Base-by-base conservation (phyloP, 2,797 vertebrate genomes). In the Sciurus carolinensis region DNA sequence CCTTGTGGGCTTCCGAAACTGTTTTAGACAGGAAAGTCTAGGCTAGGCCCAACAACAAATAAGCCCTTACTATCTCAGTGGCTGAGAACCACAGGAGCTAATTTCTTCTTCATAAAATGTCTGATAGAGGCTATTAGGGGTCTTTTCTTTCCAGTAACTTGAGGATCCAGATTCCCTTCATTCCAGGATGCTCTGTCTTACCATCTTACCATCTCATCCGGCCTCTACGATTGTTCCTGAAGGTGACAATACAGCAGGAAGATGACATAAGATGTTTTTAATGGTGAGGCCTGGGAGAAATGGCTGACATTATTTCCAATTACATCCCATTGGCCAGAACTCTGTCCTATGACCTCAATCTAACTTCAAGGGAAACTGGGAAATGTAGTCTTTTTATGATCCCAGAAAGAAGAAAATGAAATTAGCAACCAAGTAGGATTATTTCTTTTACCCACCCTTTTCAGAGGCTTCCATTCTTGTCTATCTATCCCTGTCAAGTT, bases 301-400 rank as follows among this genome's bases (percentile, higher is more conserved):
- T 39, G 57, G 15, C 52, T 80, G 85, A 59, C 26, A 54, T 95
- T 82, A 75, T 93, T 95, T 95, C 44, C 24, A 80, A 18, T 83
- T 95, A 66, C 5, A 86, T 59, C 42, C 26, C 67, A 44, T 83
- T 95, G 85, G 24, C 69, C 36, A 76, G 76, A 90, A 95, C 33
- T 57, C 79, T 66, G 71, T 79, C 83, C 73, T 30, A 79, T 88
- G n/a, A 87, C 64, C 54, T 90, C 39, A 91, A 47, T 92, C 72
- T 94, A n/a, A 85, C 42, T 90, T 95, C 62, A 94, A 86, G 66
- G 69, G 44, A 94, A n/a, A 24, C 30, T 66, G 81, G 90, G 59
- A 93, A 91, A 79, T 44, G 79, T 67, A 80, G 91, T 91, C 64
- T 89, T 88, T 93, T 87, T 82, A 64, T 89, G 62, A 94, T 20